Evolutionary conservation across 2,797 vertebrate species (phyloP), one percentile per base, ranked within the genome.

Genomic region (Eulemur coronatus): DNA sequence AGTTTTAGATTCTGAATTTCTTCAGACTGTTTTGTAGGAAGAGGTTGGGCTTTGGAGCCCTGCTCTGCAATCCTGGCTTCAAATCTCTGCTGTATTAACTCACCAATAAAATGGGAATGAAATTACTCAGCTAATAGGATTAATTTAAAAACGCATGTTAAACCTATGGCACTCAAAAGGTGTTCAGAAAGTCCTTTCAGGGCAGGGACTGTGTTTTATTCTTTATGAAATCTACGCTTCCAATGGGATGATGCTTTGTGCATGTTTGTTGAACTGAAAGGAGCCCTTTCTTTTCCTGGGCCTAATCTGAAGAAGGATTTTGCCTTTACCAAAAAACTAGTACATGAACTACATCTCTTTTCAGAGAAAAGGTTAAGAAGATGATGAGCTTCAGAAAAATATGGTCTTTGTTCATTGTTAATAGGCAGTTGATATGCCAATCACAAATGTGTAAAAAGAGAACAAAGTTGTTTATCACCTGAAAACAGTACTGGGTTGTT

Each of bases 361-460:
- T 72, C 80, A 96, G 86, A 95, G 94, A 87, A 96, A 95, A 95
- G 43, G 46, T 97, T 84, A 89, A 78, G 57, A 89, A 91, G 91
- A 92, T 89, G 72, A 59, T 84, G 92, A 86, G 17, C 52, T 94
- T 91, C 73, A 89, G 89, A 86, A 95, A 96, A 80, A 57, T 82
- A 82, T 89, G 33, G 78, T 55, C 76, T 95, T 95, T 98, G 97
- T 97, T 95, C 89, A 92, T 84, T 96, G 94, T 93, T 92, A 78
- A 57, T 46, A 82, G 86, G 61, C 78, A 72, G 79, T 84, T 26
- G 33, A 76, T 84, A 79, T 93, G 96, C 86, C 91, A 69, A 46
- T 91, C 95, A 75, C 90, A 96, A 95, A 92, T 96, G 91, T 89
- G 95, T 81, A 59, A 84, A 80, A 96, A 89, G 94, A 93, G 91